Base-by-base conservation (phyloP, 2,113 vertebrate genomes). In the Ivindomyrus marchei region DNA sequence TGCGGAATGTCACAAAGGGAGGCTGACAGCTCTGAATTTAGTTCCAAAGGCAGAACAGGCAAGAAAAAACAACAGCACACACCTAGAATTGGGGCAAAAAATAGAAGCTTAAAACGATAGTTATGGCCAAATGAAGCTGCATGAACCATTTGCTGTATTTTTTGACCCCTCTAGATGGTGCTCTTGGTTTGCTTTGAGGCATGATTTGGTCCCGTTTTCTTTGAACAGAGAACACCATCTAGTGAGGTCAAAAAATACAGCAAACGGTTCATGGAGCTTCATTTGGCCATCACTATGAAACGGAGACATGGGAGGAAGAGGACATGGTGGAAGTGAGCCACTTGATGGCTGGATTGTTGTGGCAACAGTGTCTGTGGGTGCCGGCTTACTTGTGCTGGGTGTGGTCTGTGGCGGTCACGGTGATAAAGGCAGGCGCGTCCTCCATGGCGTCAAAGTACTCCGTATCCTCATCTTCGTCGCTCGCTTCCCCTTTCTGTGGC, bases 391-490 rank as follows among this genome's bases (percentile, higher is more conserved):
- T 98, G 96, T 97, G 97, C 89, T 97, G 97, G 84, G 96, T 96
- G 93, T 95, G 95, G 91, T 99, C 97, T 9, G 94, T 92, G 0
- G 98, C 95, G 0, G 97, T 98, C 95, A 99, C 98, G 92, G 98
- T 99, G 96, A 99, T 99, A 93, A 99, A 99, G 47, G 97, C 97
- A 88, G 97, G 96, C 62, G 98, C 96, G 50, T 99, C 98, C 96
- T 99, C 98, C 98, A 99, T 99, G 96, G 98, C 98, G n/a, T 99
- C 98, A n/a, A 99, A 99, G 93, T 97, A 99, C 93, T 99, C 98
- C 0, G 98, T 99, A 95, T 99, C 98, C 94, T 99, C 98, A 98
- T 99, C 98, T 98, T 99, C 98, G 91, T 99, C 98, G 96, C 98
- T 99, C 91, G 97, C 97, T 86, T 99, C 98, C 91, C 96, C 98